Conservation (phyloP, 2,888 invertebrate genomes). For the Tetropium fuscum region DNA sequence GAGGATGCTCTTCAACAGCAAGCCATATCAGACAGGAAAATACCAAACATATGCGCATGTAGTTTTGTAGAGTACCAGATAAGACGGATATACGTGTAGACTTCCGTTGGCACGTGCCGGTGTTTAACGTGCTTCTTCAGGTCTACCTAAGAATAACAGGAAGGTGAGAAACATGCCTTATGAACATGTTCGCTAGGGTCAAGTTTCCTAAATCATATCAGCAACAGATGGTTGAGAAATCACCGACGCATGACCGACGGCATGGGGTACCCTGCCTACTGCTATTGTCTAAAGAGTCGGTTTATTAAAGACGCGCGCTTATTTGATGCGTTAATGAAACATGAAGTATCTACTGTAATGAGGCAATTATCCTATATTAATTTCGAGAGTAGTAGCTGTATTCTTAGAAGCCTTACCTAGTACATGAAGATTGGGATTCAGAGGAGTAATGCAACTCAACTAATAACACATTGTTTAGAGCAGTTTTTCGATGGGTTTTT, state of each 20-base stretch:
- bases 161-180: conserved; percentile 13
- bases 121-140: conserved; percentile 10
- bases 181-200: not conserved
- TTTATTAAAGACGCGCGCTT: conserved; percentile 3
- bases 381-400: too few relatives aligned
- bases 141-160: conserved; percentile 8
- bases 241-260: conserved; percentile 40
- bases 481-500: too few relatives aligned
- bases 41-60: conserved; percentile 10
- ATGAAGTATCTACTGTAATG: too few relatives aligned
- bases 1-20: not conserved
- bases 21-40: not conserved
- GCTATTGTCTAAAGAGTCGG: not conserved
- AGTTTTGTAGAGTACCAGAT: conserved; percentile 6
- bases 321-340: too few relatives aligned
- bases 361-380: too few relatives aligned
- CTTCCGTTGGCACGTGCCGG: conserved; percentile 27
- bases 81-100: conserved; percentile 12
- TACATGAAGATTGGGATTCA: too few relatives aligned
- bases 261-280: conserved; percentile 35
- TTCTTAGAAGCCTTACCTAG: too few relatives aligned
- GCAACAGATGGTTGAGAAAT: conserved; percentile 49
- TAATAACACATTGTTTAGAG: too few relatives aligned
- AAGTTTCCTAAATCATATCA: conserved; percentile 23
- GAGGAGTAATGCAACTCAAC: too few relatives aligned